Evolutionary conservation across 2,797 vertebrate species (phyloP).

Genomic region (Acomys russatus): DNA sequence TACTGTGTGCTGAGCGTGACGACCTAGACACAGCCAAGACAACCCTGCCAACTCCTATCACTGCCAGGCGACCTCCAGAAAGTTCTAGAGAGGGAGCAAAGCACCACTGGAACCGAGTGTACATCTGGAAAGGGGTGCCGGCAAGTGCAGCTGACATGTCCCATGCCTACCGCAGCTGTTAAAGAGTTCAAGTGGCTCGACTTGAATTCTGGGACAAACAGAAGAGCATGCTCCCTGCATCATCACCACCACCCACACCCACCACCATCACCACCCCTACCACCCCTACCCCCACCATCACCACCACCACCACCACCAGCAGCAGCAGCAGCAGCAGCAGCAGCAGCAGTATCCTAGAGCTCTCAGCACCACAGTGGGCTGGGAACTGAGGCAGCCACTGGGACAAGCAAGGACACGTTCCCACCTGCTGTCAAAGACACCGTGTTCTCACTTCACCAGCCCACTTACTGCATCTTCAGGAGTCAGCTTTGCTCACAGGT

Average conservation of each 20-base stretch:
- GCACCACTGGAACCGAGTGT: rapidly evolving
- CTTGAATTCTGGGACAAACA: conserved; percentile 19
- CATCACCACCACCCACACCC: too few species aligned
- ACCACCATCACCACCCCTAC: too few species aligned
- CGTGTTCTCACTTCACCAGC: neutral
- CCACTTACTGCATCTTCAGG: neutral
- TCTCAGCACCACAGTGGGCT: neutral
- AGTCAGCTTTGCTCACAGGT: neutral
- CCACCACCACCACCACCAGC: too few species aligned
- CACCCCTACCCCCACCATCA: too few species aligned
- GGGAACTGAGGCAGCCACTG: neutral
- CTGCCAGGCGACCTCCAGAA: neutral
- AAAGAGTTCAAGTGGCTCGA: neutral
- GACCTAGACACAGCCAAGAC: neutral
- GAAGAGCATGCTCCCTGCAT: neutral
- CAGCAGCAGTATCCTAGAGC: neutral
- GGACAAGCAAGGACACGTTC: neutral
- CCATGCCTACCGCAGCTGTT: neutral
- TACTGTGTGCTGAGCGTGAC: rapidly evolving
- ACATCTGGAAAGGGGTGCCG: neutral
- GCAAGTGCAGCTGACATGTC: neutral
- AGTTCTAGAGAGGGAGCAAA: neutral
- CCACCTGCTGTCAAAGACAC: neutral
- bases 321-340: neutral
- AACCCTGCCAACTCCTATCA: neutral